A percentile compares a stretch with the other conserved stretches of the same genome.
phyloP scores from a whole-genome alignment of 2,113 vertebrate species.

The Oceanites oceanicus region DNA sequence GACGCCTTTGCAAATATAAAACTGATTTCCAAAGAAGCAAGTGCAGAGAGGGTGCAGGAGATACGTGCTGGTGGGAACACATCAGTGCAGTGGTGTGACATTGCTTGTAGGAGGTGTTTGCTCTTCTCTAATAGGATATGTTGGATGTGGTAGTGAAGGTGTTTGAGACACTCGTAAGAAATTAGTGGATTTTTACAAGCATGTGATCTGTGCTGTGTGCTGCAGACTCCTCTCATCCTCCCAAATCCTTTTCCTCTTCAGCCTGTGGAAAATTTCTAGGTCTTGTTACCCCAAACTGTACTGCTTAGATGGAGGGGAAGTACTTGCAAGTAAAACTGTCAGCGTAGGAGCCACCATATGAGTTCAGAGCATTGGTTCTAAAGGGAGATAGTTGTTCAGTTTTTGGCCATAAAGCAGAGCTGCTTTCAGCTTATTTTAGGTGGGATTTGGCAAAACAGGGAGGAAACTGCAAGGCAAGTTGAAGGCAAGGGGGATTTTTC shows the following conservation, averaged over 20 bases:
- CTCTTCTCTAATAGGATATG: neutral
- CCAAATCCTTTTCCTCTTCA: neutral
- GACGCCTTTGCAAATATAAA: neutral
- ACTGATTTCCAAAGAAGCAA: fast-evolving
- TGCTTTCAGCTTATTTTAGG: neutral
- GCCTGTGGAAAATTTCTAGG: neutral
- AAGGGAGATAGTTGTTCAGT: neutral
- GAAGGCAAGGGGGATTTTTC: neutral
- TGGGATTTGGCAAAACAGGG: neutral
- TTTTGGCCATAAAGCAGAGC: neutral
- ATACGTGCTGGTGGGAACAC: fast-evolving
- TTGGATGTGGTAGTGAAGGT: neutral
- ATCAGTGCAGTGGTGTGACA: fast-evolving
- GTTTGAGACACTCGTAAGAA: neutral
- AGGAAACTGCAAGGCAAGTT: neutral
- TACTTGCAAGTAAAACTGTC: neutral
- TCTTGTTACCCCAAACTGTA: neutral
- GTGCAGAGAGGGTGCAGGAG: neutral
- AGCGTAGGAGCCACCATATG: neutral
- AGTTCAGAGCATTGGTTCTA: neutral
- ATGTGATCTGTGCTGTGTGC: neutral
- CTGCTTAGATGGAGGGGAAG: neutral
- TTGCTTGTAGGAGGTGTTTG: neutral
- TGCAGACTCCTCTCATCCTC: neutral
- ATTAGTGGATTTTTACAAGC: neutral